Conservation (phyloP, 2,797 vertebrate genomes). For the Sebastiscus tertius region DNA sequence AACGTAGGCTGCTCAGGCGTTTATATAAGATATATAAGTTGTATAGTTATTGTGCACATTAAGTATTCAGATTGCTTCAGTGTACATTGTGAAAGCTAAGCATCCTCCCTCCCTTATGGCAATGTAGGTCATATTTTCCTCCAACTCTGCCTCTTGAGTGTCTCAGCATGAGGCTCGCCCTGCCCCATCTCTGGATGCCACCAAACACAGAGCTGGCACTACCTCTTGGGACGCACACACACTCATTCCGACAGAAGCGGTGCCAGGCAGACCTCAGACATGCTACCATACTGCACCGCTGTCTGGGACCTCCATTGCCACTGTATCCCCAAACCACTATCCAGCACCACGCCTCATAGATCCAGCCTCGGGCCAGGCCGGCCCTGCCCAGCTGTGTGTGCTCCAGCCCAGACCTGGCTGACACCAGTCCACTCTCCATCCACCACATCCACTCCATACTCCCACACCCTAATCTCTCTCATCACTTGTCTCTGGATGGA, state of each 20-base stretch:
- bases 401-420: slow-evolving; percentile 61
- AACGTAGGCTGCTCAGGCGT: background rate
- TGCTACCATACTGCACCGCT: slow-evolving; percentile 73
- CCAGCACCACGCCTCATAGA: slow-evolving; percentile 66
- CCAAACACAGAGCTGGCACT: slow-evolving; percentile 67
- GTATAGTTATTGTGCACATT: background rate
- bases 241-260: slow-evolving; percentile 72
- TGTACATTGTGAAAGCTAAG: slow-evolving; percentile 60
- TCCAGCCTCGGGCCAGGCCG: slow-evolving; percentile 66
- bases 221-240: slow-evolving; percentile 62
- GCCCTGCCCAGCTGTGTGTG: slow-evolving; percentile 63
- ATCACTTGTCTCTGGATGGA: slow-evolving; percentile 72
- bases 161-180: slow-evolving; percentile 61
- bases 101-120: slow-evolving; percentile 61
- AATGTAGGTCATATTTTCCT: slow-evolving; percentile 85
- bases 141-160: slow-evolving; percentile 67
- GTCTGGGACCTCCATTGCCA: slow-evolving; percentile 68
- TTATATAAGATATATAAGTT: background rate
- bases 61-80: slow-evolving; percentile 30
- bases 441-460: slow-evolving; percentile 51
- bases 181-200: slow-evolving; percentile 73
- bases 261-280: slow-evolving; percentile 80
- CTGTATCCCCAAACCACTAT: slow-evolving; percentile 72
- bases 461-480: slow-evolving; percentile 64
- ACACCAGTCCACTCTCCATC: slow-evolving; percentile 53